A percentile compares a stretch with the other conserved stretches of the same genome.
Conservation (phyloP, 2,113 vertebrate species). For the Crotalus helleri region DNA sequence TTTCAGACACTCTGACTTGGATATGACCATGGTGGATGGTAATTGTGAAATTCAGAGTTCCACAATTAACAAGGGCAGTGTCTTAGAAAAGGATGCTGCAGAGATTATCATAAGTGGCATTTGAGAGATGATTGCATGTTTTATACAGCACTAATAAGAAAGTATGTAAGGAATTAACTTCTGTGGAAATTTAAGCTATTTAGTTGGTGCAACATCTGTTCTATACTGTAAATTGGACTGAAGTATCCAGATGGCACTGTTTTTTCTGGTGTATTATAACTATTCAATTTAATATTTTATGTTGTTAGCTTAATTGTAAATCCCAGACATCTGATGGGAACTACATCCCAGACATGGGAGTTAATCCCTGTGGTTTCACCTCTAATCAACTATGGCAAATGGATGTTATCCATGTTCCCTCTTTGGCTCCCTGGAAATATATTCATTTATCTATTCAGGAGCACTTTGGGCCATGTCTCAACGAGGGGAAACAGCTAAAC, state of each 20-base stretch:
- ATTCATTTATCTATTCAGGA: too few species aligned
- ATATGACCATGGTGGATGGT: neutral
- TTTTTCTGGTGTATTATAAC: neutral
- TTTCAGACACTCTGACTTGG: neutral
- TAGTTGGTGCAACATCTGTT: neutral
- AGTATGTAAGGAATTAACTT: neutral
- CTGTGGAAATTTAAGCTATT: neutral
- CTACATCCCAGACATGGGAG: too few species aligned
- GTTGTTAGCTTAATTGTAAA: neutral
- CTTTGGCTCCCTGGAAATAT: too few species aligned
- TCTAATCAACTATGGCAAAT: too few species aligned
- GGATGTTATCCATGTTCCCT: too few species aligned
- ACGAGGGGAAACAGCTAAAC: too few species aligned
- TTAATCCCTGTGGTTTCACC: too few species aligned
- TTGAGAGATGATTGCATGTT: neutral
- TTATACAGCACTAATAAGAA: neutral
- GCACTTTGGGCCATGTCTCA: too few species aligned
- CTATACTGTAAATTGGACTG: neutral
- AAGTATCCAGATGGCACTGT: slow-evolving; percentile 9
- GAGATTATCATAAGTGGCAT: neutral
- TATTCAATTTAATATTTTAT: slow-evolving; percentile 1
- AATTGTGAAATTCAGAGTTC: neutral
- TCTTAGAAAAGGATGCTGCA: neutral
- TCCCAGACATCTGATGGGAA: neutral
- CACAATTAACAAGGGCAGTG: neutral